A percentile compares a stretch with the other conserved stretches of the same genome.
Evolutionary conservation across 2,888 invertebrate species (phyloP).

Genomic region (Gastrophysa polygoni): DNA sequence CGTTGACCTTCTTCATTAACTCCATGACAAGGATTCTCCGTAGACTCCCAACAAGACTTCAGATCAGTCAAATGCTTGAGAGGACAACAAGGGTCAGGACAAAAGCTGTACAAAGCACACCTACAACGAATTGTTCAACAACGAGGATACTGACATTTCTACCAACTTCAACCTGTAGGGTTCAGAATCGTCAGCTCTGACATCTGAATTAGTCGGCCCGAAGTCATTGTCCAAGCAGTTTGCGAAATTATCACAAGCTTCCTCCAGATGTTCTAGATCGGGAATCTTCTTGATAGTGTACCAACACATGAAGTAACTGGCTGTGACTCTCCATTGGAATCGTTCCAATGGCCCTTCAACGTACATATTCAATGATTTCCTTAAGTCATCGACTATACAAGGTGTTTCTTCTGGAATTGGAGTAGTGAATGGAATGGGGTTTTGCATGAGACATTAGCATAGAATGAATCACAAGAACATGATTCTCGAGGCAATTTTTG

Average conservation of each 20-base stretch:
- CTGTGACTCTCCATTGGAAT: conserved; percentile 68
- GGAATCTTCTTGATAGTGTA: conserved; percentile 65
- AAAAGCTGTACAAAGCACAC: conserved; percentile 66
- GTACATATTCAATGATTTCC: too few species aligned
- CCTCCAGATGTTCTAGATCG: conserved; percentile 62
- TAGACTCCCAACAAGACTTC: conserved; percentile 58
- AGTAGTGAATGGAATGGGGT: too few species aligned
- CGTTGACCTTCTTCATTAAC: conserved; percentile 52
- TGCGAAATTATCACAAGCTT: conserved; percentile 68
- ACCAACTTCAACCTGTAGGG: conserved; percentile 44
- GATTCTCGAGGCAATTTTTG: too few species aligned
- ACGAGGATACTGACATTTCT: too few species aligned
- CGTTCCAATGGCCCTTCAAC: conserved; percentile 63
- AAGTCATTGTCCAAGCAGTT: conserved; percentile 60
- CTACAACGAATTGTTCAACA: conserved; percentile 36
- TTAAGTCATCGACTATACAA: too few species aligned
- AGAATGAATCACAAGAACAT: too few species aligned
- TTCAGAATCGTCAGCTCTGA: conserved; percentile 61
- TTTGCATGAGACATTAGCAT: too few species aligned
- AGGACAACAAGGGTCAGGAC: conserved; percentile 70
- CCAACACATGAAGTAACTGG: conserved; percentile 73
- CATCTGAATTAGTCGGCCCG: conserved; percentile 60
- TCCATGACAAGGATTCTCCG: conserved; percentile 62
- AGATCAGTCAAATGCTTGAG: conserved; percentile 57
- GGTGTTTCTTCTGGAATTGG: too few species aligned